phyloP scores from a whole-genome alignment of 2,797 vertebrate species.

The Dermochelys coriacea region DNA sequence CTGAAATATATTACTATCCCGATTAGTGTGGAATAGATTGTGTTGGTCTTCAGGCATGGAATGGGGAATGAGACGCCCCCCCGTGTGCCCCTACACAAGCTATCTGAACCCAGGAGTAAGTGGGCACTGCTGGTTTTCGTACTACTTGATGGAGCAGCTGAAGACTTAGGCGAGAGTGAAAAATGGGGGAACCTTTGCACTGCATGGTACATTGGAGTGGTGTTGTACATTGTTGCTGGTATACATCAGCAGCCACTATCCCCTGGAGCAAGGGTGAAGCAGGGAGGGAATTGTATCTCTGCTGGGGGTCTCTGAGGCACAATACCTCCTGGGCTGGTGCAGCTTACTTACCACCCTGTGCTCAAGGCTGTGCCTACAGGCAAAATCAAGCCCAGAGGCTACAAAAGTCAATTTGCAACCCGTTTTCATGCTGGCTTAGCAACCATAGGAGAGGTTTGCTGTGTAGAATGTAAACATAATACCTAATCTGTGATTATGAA shows the following conservation, averaged over 20 bases:
- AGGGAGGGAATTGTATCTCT: fast-evolving
- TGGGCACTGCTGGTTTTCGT: neutral
- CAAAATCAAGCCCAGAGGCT: fast-evolving
- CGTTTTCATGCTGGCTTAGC: neutral
- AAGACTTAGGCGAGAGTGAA: neutral
- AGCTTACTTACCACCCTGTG: fast-evolving
- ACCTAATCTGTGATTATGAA: slow-evolving; percentile 41
- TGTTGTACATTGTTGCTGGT: neutral
- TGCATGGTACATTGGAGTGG: neutral
- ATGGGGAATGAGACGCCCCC: neutral
- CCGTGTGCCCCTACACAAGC: neutral
- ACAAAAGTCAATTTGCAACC: neutral
- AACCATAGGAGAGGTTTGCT: neutral
- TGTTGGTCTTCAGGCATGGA: neutral
- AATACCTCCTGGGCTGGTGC: fast-evolving
- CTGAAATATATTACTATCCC: neutral
- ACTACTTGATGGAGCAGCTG: neutral
- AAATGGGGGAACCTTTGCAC: fast-evolving
- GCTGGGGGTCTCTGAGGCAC: fast-evolving
- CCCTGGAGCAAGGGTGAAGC: neutral
- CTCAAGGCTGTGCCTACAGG: neutral
- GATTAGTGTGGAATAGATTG: neutral
- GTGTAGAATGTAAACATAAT: slow-evolving; percentile 24
- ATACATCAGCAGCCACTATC: fast-evolving
- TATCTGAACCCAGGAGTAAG: neutral